These are phyloP conservation scores for Crossocerus cetratus DNA, from an alignment of 2,888 invertebrate genomes.

Conservation along the genomic window DNA sequence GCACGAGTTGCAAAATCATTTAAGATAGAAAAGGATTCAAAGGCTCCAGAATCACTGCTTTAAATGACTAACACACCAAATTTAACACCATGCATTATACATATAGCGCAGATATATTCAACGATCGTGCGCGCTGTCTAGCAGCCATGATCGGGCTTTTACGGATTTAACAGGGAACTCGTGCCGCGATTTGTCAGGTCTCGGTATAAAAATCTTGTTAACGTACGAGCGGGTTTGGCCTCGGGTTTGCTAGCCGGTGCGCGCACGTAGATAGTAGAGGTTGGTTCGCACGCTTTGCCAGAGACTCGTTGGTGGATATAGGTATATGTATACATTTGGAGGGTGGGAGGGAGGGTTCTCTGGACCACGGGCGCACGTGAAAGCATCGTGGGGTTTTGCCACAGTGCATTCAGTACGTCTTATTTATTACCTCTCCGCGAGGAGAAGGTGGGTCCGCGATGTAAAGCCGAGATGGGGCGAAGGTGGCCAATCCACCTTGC, in stretches of 20 bases:
- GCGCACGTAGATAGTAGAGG: slow-evolving; percentile 47
- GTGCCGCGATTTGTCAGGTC: slow-evolving; percentile 19
- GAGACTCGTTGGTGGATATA: slow-evolving; percentile 16
- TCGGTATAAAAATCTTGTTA: slow-evolving; percentile 9
- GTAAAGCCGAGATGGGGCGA: slow-evolving; percentile 28
- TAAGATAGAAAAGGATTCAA: too few relatives aligned
- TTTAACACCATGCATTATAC: too few relatives aligned
- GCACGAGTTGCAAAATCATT: too few relatives aligned
- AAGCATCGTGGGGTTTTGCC: slow-evolving; percentile 33
- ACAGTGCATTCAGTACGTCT: slow-evolving; percentile 54
- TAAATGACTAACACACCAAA: too few relatives aligned
- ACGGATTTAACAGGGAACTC: not conserved
- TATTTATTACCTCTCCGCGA: slow-evolving; percentile 61
- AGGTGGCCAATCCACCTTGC: slow-evolving; percentile 56
- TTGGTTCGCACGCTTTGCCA: slow-evolving; percentile 3
- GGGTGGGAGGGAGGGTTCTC: slow-evolving; percentile 11
- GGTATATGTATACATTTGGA: slow-evolving; percentile 28
- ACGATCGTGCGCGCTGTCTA: too few relatives aligned
- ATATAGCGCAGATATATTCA: too few relatives aligned
- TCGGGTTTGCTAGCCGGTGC: slow-evolving; percentile 1
- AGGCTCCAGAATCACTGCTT: too few relatives aligned
- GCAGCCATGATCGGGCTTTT: too few relatives aligned
- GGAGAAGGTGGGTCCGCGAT: slow-evolving; percentile 19
- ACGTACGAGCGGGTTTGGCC: not conserved
- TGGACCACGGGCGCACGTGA: slow-evolving; percentile 18